A percentile compares a stretch with the other conserved stretches of the same genome.
Conservation (phyloP, 2,888 invertebrate genomes). For the Tridacna crocea region DNA sequence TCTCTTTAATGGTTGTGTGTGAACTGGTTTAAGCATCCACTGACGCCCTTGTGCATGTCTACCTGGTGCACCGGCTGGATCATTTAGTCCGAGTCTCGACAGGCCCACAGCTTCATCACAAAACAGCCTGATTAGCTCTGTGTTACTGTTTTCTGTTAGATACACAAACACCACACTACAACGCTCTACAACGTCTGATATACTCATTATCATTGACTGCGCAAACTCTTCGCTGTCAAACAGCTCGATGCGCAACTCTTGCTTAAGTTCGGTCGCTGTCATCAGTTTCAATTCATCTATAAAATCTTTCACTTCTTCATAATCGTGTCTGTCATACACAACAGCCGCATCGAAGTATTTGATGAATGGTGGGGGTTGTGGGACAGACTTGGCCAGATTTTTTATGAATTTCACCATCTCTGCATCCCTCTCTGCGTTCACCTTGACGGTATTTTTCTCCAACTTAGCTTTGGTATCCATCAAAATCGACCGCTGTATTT, state of each 20-base stretch:
- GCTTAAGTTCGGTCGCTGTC: neutral
- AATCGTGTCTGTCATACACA: constrained; percentile 53
- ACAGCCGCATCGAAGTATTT: constrained; percentile 55
- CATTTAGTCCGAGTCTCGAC: constrained; percentile 35
- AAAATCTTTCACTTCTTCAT: constrained; percentile 37
- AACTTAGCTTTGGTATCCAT: neutral
- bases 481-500: neutral
- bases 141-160: constrained; percentile 37
- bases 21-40: constrained; percentile 56
- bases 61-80: neutral
- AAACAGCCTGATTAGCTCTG: constrained; percentile 35
- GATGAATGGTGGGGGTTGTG: neutral
- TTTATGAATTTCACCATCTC: constrained; percentile 5
- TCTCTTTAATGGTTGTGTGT: constrained; percentile 33
- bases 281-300: constrained; percentile 23
- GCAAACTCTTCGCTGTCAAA: constrained; percentile 51
- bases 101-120: constrained; percentile 52
- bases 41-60: neutral
- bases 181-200: constrained; percentile 48
- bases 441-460: neutral
- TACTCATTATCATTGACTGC: constrained; percentile 45
- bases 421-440: neutral
- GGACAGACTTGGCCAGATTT: neutral
- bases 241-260: constrained; percentile 44
- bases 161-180: constrained; percentile 53